phyloP scores from a whole-genome alignment of 2,797 vertebrate genomes.

The Micrastur ruficollis region DNA sequence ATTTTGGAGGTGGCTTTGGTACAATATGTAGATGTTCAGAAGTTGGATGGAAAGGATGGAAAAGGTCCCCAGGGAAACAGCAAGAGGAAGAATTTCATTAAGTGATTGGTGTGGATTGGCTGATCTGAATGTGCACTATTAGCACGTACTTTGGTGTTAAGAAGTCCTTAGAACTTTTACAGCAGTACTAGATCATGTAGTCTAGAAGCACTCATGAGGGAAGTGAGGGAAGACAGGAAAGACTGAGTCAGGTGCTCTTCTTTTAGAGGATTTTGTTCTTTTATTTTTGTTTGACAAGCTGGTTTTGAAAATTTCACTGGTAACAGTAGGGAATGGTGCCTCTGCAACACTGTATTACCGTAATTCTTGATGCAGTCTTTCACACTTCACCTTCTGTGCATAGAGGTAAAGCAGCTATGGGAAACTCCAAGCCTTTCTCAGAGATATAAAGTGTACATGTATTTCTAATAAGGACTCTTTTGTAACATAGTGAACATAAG shows the following conservation, averaged over 20 bases:
- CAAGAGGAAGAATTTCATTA: neutral
- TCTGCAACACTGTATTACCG: neutral
- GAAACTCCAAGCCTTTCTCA: neutral
- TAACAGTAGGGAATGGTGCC: neutral
- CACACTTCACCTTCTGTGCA: neutral
- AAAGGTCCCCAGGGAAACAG: neutral
- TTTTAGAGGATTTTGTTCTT: neutral
- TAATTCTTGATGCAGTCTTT: neutral
- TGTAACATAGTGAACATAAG: neutral
- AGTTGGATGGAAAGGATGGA: neutral
- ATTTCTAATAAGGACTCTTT: neutral
- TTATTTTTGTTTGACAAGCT: neutral
- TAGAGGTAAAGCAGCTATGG: neutral
- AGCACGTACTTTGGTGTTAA: neutral
- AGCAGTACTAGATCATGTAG: neutral
- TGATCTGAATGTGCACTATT: neutral
- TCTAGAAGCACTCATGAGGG: neutral
- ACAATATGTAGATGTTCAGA: neutral
- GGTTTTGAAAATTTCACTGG: neutral
- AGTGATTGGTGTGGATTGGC: neutral
- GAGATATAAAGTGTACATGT: fast-evolving
- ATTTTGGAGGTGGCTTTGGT: neutral
- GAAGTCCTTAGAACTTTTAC: neutral
- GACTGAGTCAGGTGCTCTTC: neutral
- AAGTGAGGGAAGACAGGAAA: neutral